These are phyloP conservation scores for Cryptocephalus primarius DNA, from an alignment of 2,888 invertebrate genomes.

Conservation along the genomic window DNA sequence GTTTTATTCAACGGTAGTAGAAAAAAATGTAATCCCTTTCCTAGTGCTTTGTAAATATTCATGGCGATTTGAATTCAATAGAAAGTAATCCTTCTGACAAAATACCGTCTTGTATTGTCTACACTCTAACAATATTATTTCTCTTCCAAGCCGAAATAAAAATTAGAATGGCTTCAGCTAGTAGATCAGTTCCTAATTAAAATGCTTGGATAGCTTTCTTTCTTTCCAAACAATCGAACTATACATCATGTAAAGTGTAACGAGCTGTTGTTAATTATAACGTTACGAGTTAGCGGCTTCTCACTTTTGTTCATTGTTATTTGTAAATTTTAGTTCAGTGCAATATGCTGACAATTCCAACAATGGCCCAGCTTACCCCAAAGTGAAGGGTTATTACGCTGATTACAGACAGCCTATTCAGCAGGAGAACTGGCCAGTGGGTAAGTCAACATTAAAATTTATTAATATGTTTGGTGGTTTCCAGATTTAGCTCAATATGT, in stretches of 20 bases:
- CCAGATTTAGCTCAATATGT: too few relatives aligned
- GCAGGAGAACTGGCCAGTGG: conserved; percentile 19
- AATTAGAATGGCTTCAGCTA: neutral
- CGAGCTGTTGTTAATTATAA: neutral
- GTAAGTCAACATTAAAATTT: neutral
- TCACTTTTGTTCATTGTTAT: conserved; percentile 1
- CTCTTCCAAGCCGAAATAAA: neutral
- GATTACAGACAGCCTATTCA: conserved; percentile 26
- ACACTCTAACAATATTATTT: neutral
- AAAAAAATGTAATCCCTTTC: too few relatives aligned
- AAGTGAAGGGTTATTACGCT: conserved; percentile 23
- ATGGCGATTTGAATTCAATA: too few relatives aligned
- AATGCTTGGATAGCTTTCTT: conserved; percentile 22
- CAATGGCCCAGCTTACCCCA: conserved; percentile 13
- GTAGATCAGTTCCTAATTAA: neutral
- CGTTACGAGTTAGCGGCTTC: neutral
- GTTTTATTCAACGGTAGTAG: too few relatives aligned
- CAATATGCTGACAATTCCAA: conserved; percentile 21
- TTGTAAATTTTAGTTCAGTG: conserved; percentile 20
- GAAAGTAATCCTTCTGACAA: neutral
- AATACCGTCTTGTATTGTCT: neutral
- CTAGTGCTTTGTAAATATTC: too few relatives aligned
- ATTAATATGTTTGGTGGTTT: too few relatives aligned
- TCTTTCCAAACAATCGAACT: conserved; percentile 11
- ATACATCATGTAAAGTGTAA: neutral